phyloP scores from a whole-genome alignment of 2,113 vertebrate genomes.

The Oryzias woworae region DNA sequence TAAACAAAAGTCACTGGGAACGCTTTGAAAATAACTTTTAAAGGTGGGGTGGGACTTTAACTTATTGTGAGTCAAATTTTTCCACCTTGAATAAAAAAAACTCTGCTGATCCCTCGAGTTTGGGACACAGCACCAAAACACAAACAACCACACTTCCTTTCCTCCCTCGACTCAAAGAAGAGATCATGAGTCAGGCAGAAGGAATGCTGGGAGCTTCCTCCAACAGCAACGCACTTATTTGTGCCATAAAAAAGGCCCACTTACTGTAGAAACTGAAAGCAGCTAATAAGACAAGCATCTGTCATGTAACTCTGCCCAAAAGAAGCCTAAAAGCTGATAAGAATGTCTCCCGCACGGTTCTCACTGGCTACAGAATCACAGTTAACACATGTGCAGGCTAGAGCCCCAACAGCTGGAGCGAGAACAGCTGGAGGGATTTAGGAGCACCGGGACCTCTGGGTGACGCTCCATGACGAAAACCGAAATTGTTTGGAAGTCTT shows the following conservation, averaged over 20 bases:
- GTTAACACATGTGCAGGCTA: conserved; percentile 14
- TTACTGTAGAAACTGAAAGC: conserved; percentile 1
- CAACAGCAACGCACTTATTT: conserved; percentile 7
- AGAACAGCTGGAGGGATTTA: conserved; percentile 37
- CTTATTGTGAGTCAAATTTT: background rate
- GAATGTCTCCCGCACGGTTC: conserved; percentile 18
- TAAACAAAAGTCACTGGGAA: too few relatives aligned
- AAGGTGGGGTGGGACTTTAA: background rate
- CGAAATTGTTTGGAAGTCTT: conserved; percentile 50
- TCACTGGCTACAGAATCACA: background rate
- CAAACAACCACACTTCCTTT: background rate
- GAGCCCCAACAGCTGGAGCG: conserved; percentile 41
- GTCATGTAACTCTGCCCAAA: background rate
- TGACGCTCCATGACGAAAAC: conserved; percentile 37
- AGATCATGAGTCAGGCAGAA: conserved; percentile 28
- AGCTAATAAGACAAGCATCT: conserved; percentile 1
- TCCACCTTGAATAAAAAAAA: conserved; percentile 30
- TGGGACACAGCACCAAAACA: background rate
- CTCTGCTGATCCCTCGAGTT: background rate
- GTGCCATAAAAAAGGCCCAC: background rate
- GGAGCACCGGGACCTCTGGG: conserved; percentile 30
- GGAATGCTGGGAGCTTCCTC: conserved; percentile 34
- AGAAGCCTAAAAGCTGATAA: background rate
- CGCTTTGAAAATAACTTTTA: background rate
- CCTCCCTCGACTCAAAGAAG: background rate